Evolutionary conservation across 2,888 invertebrate genomes (phyloP), one percentile per base, ranked within the genome.

Genomic region (Troglohyphantes excavatus): DNA sequence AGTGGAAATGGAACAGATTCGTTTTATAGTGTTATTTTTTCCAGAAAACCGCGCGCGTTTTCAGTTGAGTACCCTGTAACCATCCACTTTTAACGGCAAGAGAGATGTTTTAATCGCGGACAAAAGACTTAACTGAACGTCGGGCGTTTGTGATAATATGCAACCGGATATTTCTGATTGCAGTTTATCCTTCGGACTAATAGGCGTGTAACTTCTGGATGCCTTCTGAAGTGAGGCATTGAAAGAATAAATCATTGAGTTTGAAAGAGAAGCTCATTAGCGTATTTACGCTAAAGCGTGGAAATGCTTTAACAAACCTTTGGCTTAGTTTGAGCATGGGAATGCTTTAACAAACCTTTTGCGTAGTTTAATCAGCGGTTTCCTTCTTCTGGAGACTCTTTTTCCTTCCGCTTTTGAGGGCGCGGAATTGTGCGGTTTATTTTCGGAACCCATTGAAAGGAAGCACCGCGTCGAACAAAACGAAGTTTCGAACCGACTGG

Each of bases 1-100:
- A 73, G 73, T 83, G 83, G 83, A 83, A 83, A 83, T 17, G 65
- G 73, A 83, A 73, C 83, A 83, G 72, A 73, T 73, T 83, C 29
- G 73, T n/a, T 61, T 53, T 17, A 19, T 27, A 53, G 17, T 53
- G n/a, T 13, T 9, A 81, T 81, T 81, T 81, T 81, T 81, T 29
- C 7, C 11, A 43, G 65, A 11, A 67, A 78, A 78, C 78, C 68
- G 33, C 68, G 68, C 46, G 29, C 68, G 19, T 81, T 78, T 81
- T 53, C 79, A 68, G 53, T 81, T 65, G 68, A 53, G 81, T 27
- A 23, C 39, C 29, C 26, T 9, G 9, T 27, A 39, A 33, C 33
- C 53, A 53, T 53, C 46, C 68, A 7, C 29, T 29, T 78, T 39
- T 65, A 23, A 26, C n/a, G 7, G n/a, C 23, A 33, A 9, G 21